These are phyloP conservation scores for Erynnis tages DNA, from an alignment of 2,888 invertebrate species.

Conservation along the genomic window DNA sequence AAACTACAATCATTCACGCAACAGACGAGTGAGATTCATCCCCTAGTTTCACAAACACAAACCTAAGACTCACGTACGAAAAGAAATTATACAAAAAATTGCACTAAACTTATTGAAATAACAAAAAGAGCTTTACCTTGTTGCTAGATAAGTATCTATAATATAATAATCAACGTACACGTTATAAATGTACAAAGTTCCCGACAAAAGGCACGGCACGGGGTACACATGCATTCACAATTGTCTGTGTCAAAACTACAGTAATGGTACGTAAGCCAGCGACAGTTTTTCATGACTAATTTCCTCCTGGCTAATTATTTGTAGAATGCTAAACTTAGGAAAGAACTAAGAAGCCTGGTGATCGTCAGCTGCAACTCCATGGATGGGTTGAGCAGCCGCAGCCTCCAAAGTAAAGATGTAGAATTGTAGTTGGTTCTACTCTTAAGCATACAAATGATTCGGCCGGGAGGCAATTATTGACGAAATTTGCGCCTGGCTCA, in stretches of 20 bases:
- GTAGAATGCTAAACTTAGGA: too few species aligned
- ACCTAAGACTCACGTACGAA: constrained; percentile 21
- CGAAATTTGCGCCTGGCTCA: too few species aligned
- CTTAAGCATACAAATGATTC: too few species aligned
- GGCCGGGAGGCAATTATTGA: too few species aligned
- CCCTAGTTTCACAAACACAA: constrained; percentile 37
- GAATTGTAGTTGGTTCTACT: too few species aligned
- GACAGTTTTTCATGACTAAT: too few species aligned
- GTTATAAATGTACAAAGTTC: constrained; percentile 21
- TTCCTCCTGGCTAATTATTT: too few species aligned
- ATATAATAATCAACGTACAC: constrained; percentile 12
- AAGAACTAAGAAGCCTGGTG: too few species aligned
- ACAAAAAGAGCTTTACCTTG: constrained; percentile 22
- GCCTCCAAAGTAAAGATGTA: too few species aligned
- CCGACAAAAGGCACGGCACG: constrained; percentile 25
- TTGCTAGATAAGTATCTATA: constrained; percentile 5
- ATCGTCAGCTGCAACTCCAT: too few species aligned
- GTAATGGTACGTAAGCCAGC: too few species aligned
- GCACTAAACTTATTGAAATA: constrained; percentile 19
- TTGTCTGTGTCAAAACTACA: constrained; percentile 14
- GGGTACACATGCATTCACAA: constrained; percentile 25
- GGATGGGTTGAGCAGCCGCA: too few species aligned
- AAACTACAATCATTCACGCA: constrained; percentile 41
- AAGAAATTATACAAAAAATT: constrained; percentile 17
- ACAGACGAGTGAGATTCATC: constrained; percentile 53